phyloP scores from a whole-genome alignment of 2,888 invertebrate species.

The Dendrolimus houi region DNA sequence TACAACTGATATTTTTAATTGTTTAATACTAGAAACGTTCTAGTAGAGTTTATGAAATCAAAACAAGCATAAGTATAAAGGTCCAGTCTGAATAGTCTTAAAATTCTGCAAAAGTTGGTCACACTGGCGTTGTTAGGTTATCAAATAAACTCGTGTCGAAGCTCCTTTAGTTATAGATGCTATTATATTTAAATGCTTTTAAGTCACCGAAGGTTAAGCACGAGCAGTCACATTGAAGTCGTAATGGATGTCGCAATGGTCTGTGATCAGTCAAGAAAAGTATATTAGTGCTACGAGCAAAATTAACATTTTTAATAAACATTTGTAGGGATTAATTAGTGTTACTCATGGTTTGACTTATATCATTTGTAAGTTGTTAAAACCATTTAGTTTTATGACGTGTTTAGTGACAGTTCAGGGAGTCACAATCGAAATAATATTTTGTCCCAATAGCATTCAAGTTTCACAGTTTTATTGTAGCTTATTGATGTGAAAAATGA shows the following conservation, averaged over 20 bases:
- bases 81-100: no score
- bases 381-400: conserved; percentile 67
- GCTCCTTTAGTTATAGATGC: conserved; percentile 65
- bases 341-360: conserved; percentile 70
- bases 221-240: conserved; percentile 19
- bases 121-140: no score
- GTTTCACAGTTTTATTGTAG: conserved; percentile 31
- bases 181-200: conserved; percentile 73
- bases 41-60: no score
- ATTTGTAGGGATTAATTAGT: conserved; percentile 66
- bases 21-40: no score
- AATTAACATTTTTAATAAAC: conserved; percentile 67
- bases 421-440: conserved; percentile 50
- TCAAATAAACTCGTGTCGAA: no score
- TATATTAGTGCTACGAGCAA: conserved; percentile 72
- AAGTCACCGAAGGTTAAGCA: conserved; percentile 58
- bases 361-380: conserved; percentile 67
- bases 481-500: conserved; percentile 24
- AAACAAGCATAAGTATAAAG: no score
- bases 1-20: no score
- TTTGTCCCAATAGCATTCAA: conserved; percentile 42
- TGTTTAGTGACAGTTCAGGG: conserved; percentile 57
- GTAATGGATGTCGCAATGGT: conserved; percentile 58
- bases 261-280: conserved; percentile 68
- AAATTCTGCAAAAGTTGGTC: no score